Evolutionary conservation across 2,888 invertebrate genomes (phyloP).

Genomic region (Neoascia interrupta): DNA sequence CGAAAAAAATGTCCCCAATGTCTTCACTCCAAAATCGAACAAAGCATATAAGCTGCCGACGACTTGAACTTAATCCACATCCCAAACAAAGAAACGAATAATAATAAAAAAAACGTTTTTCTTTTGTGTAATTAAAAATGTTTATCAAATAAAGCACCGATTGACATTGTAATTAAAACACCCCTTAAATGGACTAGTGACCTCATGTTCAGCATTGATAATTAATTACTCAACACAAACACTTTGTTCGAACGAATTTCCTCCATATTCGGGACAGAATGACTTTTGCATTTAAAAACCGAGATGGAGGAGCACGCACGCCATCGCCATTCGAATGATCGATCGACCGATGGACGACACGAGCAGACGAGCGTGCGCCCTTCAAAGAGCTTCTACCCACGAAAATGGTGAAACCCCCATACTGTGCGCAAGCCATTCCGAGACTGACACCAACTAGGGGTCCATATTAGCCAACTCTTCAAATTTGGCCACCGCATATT

Average conservation of each 20-base stretch:
- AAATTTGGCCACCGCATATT: slow-evolving; percentile 35
- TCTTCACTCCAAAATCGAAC: too few relatives aligned
- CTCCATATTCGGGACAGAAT: background rate
- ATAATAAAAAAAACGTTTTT: background rate
- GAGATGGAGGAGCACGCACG: background rate
- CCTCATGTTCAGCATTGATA: slow-evolving; percentile 47
- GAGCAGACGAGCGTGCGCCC: slow-evolving; percentile 29
- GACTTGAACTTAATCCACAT: too few relatives aligned
- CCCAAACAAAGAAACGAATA: slow-evolving; percentile 6
- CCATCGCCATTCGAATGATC: background rate
- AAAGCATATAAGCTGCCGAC: too few relatives aligned
- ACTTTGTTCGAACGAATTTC: slow-evolving; percentile 25
- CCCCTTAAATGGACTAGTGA: slow-evolving; percentile 41
- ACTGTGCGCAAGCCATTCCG: slow-evolving; percentile 17
- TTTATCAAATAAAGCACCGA: slow-evolving; percentile 39
- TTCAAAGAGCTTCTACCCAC: slow-evolving; percentile 52
- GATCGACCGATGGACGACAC: background rate
- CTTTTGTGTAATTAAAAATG: slow-evolving; percentile 32
- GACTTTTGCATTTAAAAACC: too few relatives aligned
- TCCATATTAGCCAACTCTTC: slow-evolving; percentile 29
- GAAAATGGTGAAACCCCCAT: slow-evolving; percentile 26
- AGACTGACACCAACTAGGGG: background rate
- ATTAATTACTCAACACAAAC: slow-evolving; percentile 36
- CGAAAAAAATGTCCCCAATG: too few relatives aligned
- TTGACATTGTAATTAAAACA: slow-evolving; percentile 48